Evolutionary conservation across 2,797 vertebrate genomes (phyloP), one percentile per base, ranked within the genome.

Genomic region (Thripadectes ignobilis): DNA sequence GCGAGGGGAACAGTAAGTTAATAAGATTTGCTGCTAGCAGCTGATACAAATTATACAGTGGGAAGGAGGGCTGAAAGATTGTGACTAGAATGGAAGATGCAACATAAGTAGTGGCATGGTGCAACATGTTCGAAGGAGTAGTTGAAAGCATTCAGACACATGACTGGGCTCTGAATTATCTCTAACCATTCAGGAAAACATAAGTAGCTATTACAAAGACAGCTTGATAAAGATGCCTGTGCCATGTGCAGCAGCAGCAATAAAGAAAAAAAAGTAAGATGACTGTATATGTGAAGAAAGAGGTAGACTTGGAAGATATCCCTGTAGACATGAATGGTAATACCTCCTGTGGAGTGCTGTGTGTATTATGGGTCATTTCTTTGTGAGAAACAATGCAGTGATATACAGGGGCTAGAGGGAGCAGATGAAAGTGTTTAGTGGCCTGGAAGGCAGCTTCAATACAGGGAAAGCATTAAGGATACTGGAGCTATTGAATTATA

Each of bases 141-240:
- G 77, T 90, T 93, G 93, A 95, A 96, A 92, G 49, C 74, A 45
- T 57, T 61, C 91, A 59, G 83, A 90, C 85, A 92, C 85, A 46
- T 54, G 85, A 43, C 57, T 83, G 74, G 63, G 67, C 46, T 85
- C 89, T 96, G 94, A 96, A 95, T 96, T 96, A 94, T 80, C 81
- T 96, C 74, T 77, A 80, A 71, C 83, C 71, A 65, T 92, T 94
- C 73, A 88, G 75, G 57, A 92, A 95, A 96, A 87, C 87, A 52
- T 89, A 95, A 93, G 83, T 85, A 92, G 80, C 71, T 88, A 58
- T 96, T 96, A 92, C 5, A 79, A 85, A 91, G 94, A 84, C 57
- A 95, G 71, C 74, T 90, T 74, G 83, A 87, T 95, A 91, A 94
- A 95, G 89, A 74, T 87, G 74, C 92, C 92, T 92, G 77, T 84